A percentile compares a stretch with the other conserved stretches of the same genome.
Conservation (phyloP, 1,140 invertebrate species). For the Liolophura sinensis region DNA sequence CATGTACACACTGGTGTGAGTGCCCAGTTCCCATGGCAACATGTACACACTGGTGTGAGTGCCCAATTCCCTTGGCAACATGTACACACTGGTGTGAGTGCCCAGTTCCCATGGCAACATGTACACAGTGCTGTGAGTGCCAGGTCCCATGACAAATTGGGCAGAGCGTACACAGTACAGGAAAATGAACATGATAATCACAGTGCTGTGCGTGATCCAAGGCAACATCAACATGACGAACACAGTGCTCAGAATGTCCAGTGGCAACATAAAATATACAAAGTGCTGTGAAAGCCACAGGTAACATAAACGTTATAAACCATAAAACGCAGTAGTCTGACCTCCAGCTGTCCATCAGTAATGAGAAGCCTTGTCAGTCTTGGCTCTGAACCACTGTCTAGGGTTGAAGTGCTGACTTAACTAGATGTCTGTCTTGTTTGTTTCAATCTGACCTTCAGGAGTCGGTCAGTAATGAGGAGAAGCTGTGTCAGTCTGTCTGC, state of each 20-base stretch:
- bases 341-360: too few relatives aligned
- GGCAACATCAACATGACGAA: too few relatives aligned
- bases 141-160: background rate
- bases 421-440: background rate
- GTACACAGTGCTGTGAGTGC: background rate
- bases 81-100: too few relatives aligned
- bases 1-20: background rate
- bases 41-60: too few relatives aligned
- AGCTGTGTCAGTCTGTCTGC: conserved; percentile 32
- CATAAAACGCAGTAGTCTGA: too few relatives aligned
- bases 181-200: too few relatives aligned
- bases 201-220: too few relatives aligned
- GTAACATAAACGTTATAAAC: background rate
- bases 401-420: background rate
- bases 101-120: background rate
- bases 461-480: conserved; percentile 43
- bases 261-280: background rate
- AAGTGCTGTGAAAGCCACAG: background rate
- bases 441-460: conserved; percentile 39
- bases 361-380: background rate
- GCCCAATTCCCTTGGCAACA: background rate
- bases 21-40: too few relatives aligned
- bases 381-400: background rate
- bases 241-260: background rate
- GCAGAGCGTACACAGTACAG: too few relatives aligned